Percentiles rank a stretch among this genome's conserved stretches.
Evolutionary conservation across 2,113 vertebrate species (phyloP).

Genomic region (Ranitomeya imitator): DNA sequence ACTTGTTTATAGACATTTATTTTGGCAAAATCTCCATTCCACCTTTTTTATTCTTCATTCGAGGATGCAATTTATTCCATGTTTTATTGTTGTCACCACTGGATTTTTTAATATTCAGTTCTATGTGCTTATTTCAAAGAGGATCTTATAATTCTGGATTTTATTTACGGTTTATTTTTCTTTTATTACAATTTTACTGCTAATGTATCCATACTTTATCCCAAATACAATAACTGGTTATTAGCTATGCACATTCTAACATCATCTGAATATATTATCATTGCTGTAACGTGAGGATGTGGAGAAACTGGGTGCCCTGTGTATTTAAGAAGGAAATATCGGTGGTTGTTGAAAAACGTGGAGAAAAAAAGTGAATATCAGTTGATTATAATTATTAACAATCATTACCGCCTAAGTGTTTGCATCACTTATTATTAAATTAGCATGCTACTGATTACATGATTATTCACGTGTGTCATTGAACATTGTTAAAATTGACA

Average conservation of each 20-base stretch:
- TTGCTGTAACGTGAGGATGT: neutral
- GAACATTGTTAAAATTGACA: neutral
- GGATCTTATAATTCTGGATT: neutral
- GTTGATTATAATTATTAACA: slow-evolving; percentile 19
- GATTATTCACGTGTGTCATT: neutral
- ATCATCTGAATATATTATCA: neutral
- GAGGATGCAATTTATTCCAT: neutral
- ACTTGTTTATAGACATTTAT: neutral
- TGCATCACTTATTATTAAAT: neutral
- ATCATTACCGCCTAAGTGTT: neutral
- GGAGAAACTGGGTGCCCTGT: neutral
- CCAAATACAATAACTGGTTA: slow-evolving; percentile 1
- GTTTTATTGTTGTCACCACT: neutral
- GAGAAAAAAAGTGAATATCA: slow-evolving; percentile 11
- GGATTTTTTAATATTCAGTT: slow-evolving; percentile 7
- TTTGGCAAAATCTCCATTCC: neutral
- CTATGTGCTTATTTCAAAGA: neutral
- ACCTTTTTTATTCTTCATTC: neutral
- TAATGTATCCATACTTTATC: neutral
- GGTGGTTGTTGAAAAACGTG: neutral
- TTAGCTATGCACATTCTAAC: neutral
- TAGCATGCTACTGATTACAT: neutral
- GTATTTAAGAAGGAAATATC: neutral
- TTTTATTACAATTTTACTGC: slow-evolving; percentile 23
- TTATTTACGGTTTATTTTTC: slow-evolving; percentile 10